These are phyloP conservation scores for Rhynchotus rufescens DNA, from an alignment of 2,797 vertebrate species.

Conservation along the genomic window DNA sequence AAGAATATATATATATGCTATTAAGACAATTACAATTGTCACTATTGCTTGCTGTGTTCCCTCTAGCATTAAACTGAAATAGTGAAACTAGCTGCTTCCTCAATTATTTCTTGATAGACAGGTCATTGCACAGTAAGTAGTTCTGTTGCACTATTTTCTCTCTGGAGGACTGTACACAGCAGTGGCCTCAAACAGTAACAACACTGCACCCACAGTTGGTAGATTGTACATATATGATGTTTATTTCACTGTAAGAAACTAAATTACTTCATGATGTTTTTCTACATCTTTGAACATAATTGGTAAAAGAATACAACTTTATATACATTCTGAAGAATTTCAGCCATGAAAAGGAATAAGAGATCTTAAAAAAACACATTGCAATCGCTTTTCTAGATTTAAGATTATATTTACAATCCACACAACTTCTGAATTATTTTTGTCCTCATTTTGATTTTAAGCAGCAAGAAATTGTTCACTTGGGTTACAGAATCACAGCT, in stretches of 20 bases:
- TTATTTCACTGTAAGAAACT: not conserved
- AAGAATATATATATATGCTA: conserved; percentile 9
- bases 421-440: conserved; percentile 21
- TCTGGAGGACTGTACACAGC: conserved; percentile 22
- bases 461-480: conserved; percentile 11
- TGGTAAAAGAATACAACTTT: not conserved
- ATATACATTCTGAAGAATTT: not conserved
- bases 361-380: not conserved
- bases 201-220: conserved; percentile 15
- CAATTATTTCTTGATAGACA: conserved; percentile 39
- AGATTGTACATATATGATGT: conserved; percentile 53
- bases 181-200: conserved; percentile 35
- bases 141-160: conserved; percentile 46
- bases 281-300: not conserved
- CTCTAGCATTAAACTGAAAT: conserved; percentile 12
- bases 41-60: not conserved
- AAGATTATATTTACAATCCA: not conserved
- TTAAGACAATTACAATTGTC: conserved; percentile 34
- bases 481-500: conserved; percentile 24
- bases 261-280: conserved; percentile 20
- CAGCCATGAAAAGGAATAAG: not conserved
- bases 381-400: not conserved
- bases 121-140: conserved; percentile 5
- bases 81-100: not conserved
- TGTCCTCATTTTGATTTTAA: conserved; percentile 32